Base-by-base conservation (phyloP, 2,888 invertebrate genomes). In the Netelia fuscicornis region DNA sequence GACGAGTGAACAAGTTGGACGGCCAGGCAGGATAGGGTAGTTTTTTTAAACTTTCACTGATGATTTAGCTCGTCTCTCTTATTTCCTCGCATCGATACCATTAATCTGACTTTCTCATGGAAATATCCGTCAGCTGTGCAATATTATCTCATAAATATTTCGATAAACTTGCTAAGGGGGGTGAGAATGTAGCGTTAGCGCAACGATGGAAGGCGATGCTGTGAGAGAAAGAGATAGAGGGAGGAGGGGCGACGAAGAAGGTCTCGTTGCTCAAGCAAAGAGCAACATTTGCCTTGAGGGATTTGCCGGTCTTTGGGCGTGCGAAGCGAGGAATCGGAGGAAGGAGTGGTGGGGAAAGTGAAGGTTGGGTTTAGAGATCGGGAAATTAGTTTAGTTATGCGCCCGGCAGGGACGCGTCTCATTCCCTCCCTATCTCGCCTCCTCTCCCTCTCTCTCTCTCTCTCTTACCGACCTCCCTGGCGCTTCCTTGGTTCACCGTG, bases 341-440 rank as follows among this genome's bases (percentile, higher is more conserved):
- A 91, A 90, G 91, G 90, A 91, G 88, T 89, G 54, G 54, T n/a
- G 58, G 20, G 17, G 20, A 23, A 20, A 58, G 87, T 87, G 79
- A 88, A 89, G 90, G 89, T 91, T 89, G 92, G 90, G 92, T 89
- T 90, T 90, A 88, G 71, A 86, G 83, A 87, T 86, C 84, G 72
- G 89, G 88, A 92, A 92, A 92, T 92, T 92, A 92, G 92, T 92
- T 92, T 92, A 92, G 92, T 92, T 92, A 92, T 92, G 91, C 91
- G 89, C 88, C 89, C 86, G 90, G 90, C 92, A 92, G 91, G 91
- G 88, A 92, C 90, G 89, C 90, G 87, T 89, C 10, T 20, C 20
- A 20, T 58, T 2, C 20, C 10, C 48, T 9, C 23, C 20, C 9
- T 56, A 17, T 56, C 20, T 20, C 20, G 20, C 20, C 20, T 20